Evolutionary conservation across 2,113 vertebrate species (phyloP).

Genomic region (Euleptes europaea): DNA sequence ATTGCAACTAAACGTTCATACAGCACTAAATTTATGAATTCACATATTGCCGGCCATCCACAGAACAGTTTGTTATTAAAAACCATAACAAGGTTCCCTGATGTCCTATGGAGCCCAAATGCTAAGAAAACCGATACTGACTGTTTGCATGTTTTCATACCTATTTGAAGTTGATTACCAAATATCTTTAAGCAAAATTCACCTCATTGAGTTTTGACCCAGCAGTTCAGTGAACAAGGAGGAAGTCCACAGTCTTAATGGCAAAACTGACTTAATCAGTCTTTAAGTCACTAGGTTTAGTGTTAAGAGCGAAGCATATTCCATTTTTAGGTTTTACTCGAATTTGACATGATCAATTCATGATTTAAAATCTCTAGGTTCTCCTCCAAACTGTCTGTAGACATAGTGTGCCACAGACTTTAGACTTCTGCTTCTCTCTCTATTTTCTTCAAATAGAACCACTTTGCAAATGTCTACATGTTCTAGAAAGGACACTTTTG

Average conservation of each 20-base stretch:
- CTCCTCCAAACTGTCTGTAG: slow-evolving; percentile 88
- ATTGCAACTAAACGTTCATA: slow-evolving; percentile 69
- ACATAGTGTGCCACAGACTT: slow-evolving; percentile 87
- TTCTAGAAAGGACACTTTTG: slow-evolving; percentile 86
- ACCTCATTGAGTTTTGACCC: slow-evolving; percentile 88
- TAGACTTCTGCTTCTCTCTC: slow-evolving; percentile 90
- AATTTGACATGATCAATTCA: slow-evolving; percentile 95
- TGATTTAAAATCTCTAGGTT: slow-evolving; percentile 88
- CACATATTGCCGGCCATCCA: slow-evolving; percentile 74
- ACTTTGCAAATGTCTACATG: slow-evolving; percentile 85
- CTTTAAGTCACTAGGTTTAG: slow-evolving; percentile 90
- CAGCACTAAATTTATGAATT: slow-evolving; percentile 70
- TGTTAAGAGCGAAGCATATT: slow-evolving; percentile 86
- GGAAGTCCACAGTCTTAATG: slow-evolving; percentile 88
- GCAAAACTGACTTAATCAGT: slow-evolving; percentile 88
- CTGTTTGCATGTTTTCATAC: slow-evolving; percentile 57
- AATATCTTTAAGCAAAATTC: slow-evolving; percentile 83
- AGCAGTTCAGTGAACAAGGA: slow-evolving; percentile 84
- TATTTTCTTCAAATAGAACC: slow-evolving; percentile 89
- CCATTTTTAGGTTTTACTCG: slow-evolving; percentile 88
- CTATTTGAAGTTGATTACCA: slow-evolving; percentile 76
- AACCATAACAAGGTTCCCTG: slow-evolving; percentile 71
- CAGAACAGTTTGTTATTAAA: slow-evolving; percentile 74
- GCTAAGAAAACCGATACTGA: slow-evolving; percentile 62
- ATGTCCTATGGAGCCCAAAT: slow-evolving; percentile 62